Base-by-base conservation (phyloP, 1,140 invertebrate genomes). In the Anoplolepis gracilipes region DNA sequence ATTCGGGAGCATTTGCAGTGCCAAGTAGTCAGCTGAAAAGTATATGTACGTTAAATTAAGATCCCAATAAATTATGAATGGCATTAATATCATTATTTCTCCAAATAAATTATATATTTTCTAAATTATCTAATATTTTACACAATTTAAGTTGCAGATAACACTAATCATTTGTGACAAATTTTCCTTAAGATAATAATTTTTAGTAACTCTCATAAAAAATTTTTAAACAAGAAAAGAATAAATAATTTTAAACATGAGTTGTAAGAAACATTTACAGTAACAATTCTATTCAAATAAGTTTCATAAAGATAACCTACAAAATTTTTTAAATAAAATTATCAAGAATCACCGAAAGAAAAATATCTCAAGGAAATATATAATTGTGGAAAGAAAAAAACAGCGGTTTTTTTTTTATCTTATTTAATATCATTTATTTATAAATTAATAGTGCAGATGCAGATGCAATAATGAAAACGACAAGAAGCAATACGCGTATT, bases 381-480 rank as follows among this genome's bases (percentile, higher is more conserved):
- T 42, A 33, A 33, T 0, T 36, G 28, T 2, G 36, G 61, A 79
- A 36, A 72, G 42, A 81, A 49, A 19, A 30, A 30, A 22, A n/a
- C 6, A 61, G 72, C n/a, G 1, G 1, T 46, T 10, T 42, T 49
- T 49, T 49, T 46, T 49, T 49, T 86, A 67, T 86, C 86, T 93
- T 92, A 92, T 92, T 94, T 92, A 93, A 94, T 94, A 94, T 94
- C 88, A 92, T 95, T 95, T 94, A 94, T 95, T 95, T 95, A 95
- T 95, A 94, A 95, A 95, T 95, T 94, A 95, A 95, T 95, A 92
- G 93, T 95, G 94, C 92, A 92, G 92, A 94, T 95, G 94, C 94
- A 93, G 94, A 95, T 95, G 94, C 93, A 94, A 94, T 94, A 95
- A 94, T 95, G 94, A 94, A 94, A 94, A 95, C 93, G 93, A 94